Evolutionary conservation across 1,140 invertebrate genomes (phyloP).

Genomic region (Monomorium pharaonis): DNA sequence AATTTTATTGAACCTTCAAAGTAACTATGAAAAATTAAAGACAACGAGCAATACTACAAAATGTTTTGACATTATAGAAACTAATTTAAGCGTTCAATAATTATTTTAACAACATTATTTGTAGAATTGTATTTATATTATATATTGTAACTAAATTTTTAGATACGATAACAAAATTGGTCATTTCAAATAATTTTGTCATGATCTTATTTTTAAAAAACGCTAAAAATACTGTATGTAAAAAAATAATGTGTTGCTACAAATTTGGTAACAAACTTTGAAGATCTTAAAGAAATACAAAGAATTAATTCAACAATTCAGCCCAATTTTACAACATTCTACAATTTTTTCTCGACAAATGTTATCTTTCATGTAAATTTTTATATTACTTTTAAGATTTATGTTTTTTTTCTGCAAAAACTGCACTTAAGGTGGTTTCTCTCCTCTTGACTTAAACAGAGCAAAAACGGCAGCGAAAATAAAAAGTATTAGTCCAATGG

Average conservation of each 20-base stretch:
- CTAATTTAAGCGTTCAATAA: too few relatives aligned
- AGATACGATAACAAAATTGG: too few relatives aligned
- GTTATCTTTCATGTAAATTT: not conserved
- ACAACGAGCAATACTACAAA: too few relatives aligned
- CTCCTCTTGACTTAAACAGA: not conserved
- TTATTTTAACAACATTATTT: too few relatives aligned
- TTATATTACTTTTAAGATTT: not conserved
- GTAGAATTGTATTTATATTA: too few relatives aligned
- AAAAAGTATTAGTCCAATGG: constrained; percentile 64
- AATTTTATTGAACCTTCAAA: too few relatives aligned
- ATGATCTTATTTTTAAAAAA: not conserved
- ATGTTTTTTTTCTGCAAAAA: not conserved
- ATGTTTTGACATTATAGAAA: too few relatives aligned
- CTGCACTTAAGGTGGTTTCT: not conserved
- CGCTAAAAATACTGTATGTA: not conserved
- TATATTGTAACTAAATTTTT: too few relatives aligned
- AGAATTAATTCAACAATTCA: not conserved
- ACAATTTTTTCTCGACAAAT: not conserved
- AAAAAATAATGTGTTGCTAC: not conserved
- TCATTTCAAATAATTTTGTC: too few relatives aligned
- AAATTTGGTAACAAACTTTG: too few relatives aligned
- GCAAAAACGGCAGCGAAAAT: not conserved
- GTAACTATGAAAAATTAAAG: too few relatives aligned
- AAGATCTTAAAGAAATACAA: not conserved
- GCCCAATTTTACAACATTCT: not conserved